phyloP scores from a whole-genome alignment of 1,140 invertebrate species.

The Amyelois transitella region DNA sequence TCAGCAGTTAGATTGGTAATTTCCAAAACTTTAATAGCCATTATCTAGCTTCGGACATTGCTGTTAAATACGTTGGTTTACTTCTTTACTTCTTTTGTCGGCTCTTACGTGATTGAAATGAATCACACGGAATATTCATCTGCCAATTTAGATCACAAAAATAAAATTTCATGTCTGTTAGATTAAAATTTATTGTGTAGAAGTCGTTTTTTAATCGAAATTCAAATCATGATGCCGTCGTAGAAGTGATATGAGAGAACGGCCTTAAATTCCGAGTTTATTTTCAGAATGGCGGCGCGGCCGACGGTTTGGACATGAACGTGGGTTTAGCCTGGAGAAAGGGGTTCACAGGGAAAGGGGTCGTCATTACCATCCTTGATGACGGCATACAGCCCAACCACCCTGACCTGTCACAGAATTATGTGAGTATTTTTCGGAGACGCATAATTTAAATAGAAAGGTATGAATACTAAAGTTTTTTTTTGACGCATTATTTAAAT shows the following conservation, averaged over 20 bases:
- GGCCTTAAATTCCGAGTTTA: neutral
- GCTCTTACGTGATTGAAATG: too few species aligned
- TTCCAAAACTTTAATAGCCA: too few species aligned
- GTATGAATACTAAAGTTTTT: neutral
- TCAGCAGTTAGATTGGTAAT: too few species aligned
- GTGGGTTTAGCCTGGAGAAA: conserved; percentile 93
- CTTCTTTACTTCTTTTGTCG: too few species aligned
- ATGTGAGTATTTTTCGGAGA: conserved; percentile 76
- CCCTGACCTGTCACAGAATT: conserved; percentile 92
- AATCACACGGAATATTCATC: too few species aligned
- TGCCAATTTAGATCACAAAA: neutral
- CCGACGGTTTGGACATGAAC: conserved; percentile 96
- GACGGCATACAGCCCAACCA: conserved; percentile 97
- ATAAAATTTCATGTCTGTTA: conserved; percentile 1
- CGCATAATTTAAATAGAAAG: neutral
- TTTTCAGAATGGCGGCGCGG: conserved; percentile 86
- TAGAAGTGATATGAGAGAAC: neutral
- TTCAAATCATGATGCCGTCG: neutral
- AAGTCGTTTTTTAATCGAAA: neutral
- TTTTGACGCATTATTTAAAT: neutral
- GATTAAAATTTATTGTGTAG: neutral
- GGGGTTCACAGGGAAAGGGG: conserved; percentile 94
- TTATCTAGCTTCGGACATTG: too few species aligned
- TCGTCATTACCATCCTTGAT: conserved; percentile 96
- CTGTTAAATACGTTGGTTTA: too few species aligned